These are phyloP conservation scores for Cheirogaleus medius DNA, from an alignment of 2,113 vertebrate species.

Conservation along the genomic window DNA sequence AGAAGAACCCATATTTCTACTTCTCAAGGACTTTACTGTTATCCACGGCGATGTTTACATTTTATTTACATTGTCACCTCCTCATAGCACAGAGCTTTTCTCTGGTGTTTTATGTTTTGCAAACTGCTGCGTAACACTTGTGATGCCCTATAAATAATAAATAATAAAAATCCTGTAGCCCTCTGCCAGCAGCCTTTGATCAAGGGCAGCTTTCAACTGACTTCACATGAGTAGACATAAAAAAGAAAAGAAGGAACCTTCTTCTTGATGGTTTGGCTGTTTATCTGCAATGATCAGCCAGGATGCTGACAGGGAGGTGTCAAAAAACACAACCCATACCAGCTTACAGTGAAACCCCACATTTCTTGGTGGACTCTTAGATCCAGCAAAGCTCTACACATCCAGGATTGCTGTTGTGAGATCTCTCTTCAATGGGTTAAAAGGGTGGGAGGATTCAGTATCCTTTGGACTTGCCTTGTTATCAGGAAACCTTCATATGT, in stretches of 20 bases:
- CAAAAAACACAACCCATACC: not conserved
- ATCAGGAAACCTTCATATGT: not conserved
- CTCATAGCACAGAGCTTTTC: not conserved
- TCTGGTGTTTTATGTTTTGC: conserved; percentile 54
- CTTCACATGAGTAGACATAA: conserved; percentile 30
- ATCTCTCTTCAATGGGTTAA: not conserved
- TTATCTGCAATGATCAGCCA: conserved; percentile 21
- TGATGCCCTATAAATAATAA: conserved; percentile 69
- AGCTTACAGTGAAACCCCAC: not conserved
- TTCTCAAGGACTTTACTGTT: not conserved
- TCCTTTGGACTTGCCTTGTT: not conserved
- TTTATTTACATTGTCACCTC: conserved; percentile 51
- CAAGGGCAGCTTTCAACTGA: conserved; percentile 63
- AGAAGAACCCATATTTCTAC: not conserved
- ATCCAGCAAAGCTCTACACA: not conserved
- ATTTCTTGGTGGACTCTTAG: not conserved
- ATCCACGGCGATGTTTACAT: not conserved
- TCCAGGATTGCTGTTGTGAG: not conserved
- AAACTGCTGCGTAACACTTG: conserved; percentile 48
- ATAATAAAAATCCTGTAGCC: conserved; percentile 50
- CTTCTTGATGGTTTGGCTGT: not conserved
- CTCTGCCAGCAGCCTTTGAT: conserved; percentile 64
- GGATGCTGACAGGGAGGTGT: not conserved
- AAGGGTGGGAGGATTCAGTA: not conserved
- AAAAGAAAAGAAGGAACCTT: not conserved